Evolutionary conservation across 2,888 invertebrate genomes (phyloP).

Genomic region (Ophion costatus): DNA sequence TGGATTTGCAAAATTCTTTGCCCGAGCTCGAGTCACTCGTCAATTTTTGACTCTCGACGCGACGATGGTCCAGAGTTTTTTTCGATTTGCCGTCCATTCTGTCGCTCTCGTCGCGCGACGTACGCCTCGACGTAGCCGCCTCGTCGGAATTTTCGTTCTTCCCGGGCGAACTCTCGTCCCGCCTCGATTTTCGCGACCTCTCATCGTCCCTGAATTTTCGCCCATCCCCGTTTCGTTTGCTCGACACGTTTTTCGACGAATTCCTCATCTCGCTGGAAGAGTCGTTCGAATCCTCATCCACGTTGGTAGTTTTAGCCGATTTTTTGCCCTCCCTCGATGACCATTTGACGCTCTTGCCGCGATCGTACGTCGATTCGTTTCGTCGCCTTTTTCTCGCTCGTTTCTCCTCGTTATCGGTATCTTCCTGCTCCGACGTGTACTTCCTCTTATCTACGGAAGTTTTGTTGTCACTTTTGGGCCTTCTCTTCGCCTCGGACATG

Average conservation of each 20-base stretch:
- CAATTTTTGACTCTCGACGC: conserved; percentile 13
- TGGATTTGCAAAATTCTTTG: conserved; percentile 71
- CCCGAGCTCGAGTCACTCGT: conserved; percentile 72
- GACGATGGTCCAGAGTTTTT: conserved; percentile 31
- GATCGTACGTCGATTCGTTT: not conserved
- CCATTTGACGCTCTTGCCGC: not conserved
- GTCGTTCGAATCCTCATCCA: not conserved
- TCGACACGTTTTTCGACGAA: not conserved
- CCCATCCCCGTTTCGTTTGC: not conserved
- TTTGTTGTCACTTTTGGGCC: conserved; percentile 2
- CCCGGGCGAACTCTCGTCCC: not conserved
- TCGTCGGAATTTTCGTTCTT: not conserved
- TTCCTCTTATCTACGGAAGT: not conserved
- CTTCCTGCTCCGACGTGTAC: conserved; percentile 4
- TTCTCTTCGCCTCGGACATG: conserved; percentile 4
- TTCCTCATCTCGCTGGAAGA: not conserved
- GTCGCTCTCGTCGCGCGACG: conserved; percentile 22
- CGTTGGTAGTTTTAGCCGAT: not conserved
- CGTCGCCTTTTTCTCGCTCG: not conserved
- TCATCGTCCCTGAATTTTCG: not conserved
- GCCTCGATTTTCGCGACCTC: not conserved
- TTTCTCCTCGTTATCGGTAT: conserved; percentile 27
- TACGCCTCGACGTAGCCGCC: not conserved
- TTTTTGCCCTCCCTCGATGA: not conserved
- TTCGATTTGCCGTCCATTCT: not conserved